A percentile compares a stretch with the other conserved stretches of the same genome.
Conservation (phyloP, 2,797 vertebrate species). For the Sebastiscus albofasciatus region DNA sequence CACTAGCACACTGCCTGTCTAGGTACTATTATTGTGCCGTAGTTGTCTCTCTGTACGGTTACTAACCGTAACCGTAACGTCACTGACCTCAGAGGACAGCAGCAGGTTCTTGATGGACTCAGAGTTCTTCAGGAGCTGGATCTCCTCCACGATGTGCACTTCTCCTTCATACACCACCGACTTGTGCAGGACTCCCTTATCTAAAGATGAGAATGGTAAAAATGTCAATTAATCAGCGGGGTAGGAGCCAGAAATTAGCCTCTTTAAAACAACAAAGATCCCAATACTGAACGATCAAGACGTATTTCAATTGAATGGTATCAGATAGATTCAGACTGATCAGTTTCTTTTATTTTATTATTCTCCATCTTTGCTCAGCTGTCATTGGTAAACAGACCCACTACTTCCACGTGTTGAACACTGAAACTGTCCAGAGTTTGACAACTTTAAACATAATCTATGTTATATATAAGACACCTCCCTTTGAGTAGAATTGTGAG, state of each 20-base stretch:
- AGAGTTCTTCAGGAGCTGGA: conserved; percentile 87
- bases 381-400: neutral
- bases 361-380: neutral
- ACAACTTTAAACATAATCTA: too few species aligned
- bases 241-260: neutral
- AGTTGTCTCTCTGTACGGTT: neutral
- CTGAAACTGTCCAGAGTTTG: neutral
- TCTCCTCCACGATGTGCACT: conserved; percentile 93
- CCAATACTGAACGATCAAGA: neutral
- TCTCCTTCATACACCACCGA: conserved; percentile 87
- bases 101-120: conserved; percentile 91
- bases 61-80: neutral
- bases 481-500: neutral
- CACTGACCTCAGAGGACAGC: conserved; percentile 88
- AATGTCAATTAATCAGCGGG: neutral
- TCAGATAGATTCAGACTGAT: neutral
- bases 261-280: neutral
- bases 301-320: neutral
- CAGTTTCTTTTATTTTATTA: neutral
- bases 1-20: neutral
- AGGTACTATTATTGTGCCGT: neutral
- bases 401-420: neutral
- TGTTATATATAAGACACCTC: too few species aligned
- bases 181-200: conserved; percentile 93
- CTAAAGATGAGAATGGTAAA: conserved; percentile 67